Evolutionary conservation across 1,140 invertebrate genomes (phyloP), one percentile per base, ranked within the genome.

Genomic region (Homalodisca vitripennis): DNA sequence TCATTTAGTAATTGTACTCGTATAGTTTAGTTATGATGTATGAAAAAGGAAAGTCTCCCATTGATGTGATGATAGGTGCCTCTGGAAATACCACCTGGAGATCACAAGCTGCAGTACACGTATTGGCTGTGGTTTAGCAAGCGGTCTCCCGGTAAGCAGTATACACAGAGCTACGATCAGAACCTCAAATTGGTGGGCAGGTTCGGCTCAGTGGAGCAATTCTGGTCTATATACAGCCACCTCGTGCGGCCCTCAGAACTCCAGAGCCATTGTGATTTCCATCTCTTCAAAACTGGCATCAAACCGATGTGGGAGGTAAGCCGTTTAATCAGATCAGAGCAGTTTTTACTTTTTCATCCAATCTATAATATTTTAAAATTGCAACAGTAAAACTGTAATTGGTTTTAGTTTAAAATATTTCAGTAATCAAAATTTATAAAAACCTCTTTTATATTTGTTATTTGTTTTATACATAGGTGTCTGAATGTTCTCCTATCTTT

Each of bases 201-300:
- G 75, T 93, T 94, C 81, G 92, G 86, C 13, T 90, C 90, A 76
- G 95, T 99, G 57, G 96, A 99, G 82, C 95, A 98, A 80, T 99
- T 98, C 87, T 99, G 97, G 97, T 87, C 88, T 46, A 83, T 95
- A 66, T 98, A 99, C 82, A 91, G 92, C 80, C 94, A 98, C 81
- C 83, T 98, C 74, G 86, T 92, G 69, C 86, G 95, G 74, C 92
- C 95, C 32, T 89, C 89, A 48, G 92, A 98, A 75, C 84, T 99
- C 70, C 88, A 90, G 57, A 90, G 92, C 29, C 92, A 96, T 76
- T 92, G 93, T 77, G 97, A 99, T 82, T 92, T 98, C 79, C 97
- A 98, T 83, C 85, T 99, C 29, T 99, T 99, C 79, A 99, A 99
- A 86, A 89, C 97, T 76, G 97, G 97, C 71, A 98, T 99, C 72